Base-by-base conservation (phyloP, 1,140 invertebrate species). In the Pogonognathellus flavescens region DNA sequence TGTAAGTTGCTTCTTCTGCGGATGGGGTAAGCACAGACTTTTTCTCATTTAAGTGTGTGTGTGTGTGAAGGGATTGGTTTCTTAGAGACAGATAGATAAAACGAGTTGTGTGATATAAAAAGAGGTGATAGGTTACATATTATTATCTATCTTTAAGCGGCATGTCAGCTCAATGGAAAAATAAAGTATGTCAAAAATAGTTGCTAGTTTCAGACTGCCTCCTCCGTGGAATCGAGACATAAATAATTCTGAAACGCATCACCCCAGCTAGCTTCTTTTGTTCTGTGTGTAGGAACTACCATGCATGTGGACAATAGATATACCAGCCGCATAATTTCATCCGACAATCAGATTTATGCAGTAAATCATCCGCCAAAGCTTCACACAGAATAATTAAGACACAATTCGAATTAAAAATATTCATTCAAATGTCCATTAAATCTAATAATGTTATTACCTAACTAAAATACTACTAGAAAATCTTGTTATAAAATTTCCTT, bases 141-240 rank as follows among this genome's bases (percentile, higher is more conserved):
- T 50, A 80, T 31, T 55, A 55, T 55, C 80, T 81, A 53, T 81
- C 80, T n/a, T n/a, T 81, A 53, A 53, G 50, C 80, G 80, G 52
- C 31, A 25, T 81, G 80, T 81, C 80, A 81, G 80, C 52, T 81
- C 80, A 82, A 62, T 59, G 57, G 59, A 31, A 82, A 49, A 82
- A 82, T 59, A 82, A 82, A 62, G 57, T 60, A 82, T 62, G 59
- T 82, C 81, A 82, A 82, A 82, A 62, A 82, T 81, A 81, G 50
- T 60, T 82, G 57, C 81, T 31, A 53, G 50, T 31, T 53, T 57
- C 81, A 82, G 80, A 59, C 31, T 82, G 81, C 55, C 53, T 59
- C 57, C 81, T 82, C 31, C 25, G 81, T 82, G 20, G 81, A 82
- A 62, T 59, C 31, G 22, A 31, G 81, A 82, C 53, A 82, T 82